Percentiles rank a stretch among this genome's conserved stretches.
Conservation (phyloP, 2,888 invertebrate species). For the Hemithea aestivaria region DNA sequence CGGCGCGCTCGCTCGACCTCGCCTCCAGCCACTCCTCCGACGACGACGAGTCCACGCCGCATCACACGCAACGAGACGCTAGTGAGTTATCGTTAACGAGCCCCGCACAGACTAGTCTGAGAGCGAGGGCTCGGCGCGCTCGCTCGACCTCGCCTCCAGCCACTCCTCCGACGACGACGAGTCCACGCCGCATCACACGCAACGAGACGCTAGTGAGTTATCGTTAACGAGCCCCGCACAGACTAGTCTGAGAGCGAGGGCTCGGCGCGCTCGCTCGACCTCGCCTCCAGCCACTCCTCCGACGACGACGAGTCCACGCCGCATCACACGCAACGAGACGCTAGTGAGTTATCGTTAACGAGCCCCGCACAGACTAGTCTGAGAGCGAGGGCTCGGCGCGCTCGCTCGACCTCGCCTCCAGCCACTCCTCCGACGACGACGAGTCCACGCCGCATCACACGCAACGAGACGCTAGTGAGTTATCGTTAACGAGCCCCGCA, state of each 20-base stretch:
- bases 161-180: slow-evolving; percentile 96
- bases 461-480: slow-evolving; percentile 36
- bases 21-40: slow-evolving; percentile 98
- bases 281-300: slow-evolving; percentile 97
- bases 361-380: slow-evolving; percentile 31
- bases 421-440: slow-evolving; percentile 96
- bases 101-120: slow-evolving; percentile 61
- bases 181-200: slow-evolving; percentile 49
- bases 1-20: slow-evolving; percentile 91
- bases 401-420: slow-evolving; percentile 94
- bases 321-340: slow-evolving; percentile 46
- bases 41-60: slow-evolving; percentile 82
- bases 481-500: slow-evolving; percentile 34
- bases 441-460: slow-evolving; percentile 66
- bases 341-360: slow-evolving; percentile 30
- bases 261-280: slow-evolving; percentile 90
- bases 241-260: slow-evolving; percentile 83
- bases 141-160: slow-evolving; percentile 94
- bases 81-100: slow-evolving; percentile 35
- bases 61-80: slow-evolving; percentile 43
- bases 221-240: slow-evolving; percentile 34
- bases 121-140: slow-evolving; percentile 88
- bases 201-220: slow-evolving; percentile 33
- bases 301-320: slow-evolving; percentile 86
- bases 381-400: slow-evolving; percentile 91